Evolutionary conservation across 2,797 vertebrate species (phyloP).

Genomic region (Linurgus olivaceus): DNA sequence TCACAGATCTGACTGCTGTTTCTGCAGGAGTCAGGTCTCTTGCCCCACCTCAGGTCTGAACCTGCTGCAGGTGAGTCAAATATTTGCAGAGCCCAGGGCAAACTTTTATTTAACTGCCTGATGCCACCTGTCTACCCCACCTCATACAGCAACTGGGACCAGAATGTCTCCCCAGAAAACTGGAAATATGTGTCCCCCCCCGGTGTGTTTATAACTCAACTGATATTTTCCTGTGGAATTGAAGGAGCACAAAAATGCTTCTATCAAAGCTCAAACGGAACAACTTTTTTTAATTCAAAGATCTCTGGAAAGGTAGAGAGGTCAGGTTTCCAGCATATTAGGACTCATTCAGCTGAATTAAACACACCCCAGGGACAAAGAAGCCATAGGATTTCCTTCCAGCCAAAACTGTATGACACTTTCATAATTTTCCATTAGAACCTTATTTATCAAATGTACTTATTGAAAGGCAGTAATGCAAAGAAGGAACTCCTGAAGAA

Average conservation of each 20-base stretch:
- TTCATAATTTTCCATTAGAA: not conserved
- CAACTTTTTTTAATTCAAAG: not conserved
- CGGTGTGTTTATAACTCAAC: not conserved
- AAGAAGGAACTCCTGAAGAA: not conserved
- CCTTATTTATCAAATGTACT: not conserved
- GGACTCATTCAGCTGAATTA: not conserved
- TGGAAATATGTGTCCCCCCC: not conserved
- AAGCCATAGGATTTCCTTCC: not conserved
- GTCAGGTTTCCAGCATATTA: not conserved
- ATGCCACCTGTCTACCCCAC: slow-evolving; percentile 54
- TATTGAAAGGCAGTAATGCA: rapidly evolving
- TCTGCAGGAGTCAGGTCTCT: not conserved
- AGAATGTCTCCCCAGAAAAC: not conserved
- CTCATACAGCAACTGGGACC: not conserved
- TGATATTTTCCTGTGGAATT: not conserved
- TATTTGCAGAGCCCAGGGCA: slow-evolving; percentile 59
- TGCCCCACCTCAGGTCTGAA: slow-evolving; percentile 52
- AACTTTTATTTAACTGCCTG: too few species aligned
- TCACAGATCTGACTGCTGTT: too few species aligned
- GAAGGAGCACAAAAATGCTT: not conserved
- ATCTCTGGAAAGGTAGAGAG: not conserved
- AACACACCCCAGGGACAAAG: not conserved
- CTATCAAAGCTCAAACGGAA: not conserved
- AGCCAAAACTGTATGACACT: not conserved
- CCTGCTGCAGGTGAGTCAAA: slow-evolving; percentile 31